These are phyloP conservation scores for Torymus texanus DNA, from an alignment of 2,888 invertebrate genomes.

Conservation along the genomic window DNA sequence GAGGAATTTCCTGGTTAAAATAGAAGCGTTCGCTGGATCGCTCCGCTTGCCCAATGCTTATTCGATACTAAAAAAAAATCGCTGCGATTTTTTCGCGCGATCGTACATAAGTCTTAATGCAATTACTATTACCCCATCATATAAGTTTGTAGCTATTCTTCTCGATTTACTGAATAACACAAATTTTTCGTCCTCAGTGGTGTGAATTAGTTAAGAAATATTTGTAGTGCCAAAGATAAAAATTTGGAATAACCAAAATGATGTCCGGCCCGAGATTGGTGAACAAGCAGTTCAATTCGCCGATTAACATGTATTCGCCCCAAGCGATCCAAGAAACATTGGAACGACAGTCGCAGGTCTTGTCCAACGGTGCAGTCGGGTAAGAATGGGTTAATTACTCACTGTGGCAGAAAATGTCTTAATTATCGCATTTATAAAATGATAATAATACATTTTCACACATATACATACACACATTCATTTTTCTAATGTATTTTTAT, in stretches of 20 bases:
- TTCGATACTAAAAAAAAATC: conserved; percentile 39
- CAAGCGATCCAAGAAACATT: conserved; percentile 88
- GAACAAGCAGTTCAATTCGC: conserved; percentile 93
- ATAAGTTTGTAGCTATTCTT: neutral
- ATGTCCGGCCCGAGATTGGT: conserved; percentile 83
- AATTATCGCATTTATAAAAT: too few relatives aligned
- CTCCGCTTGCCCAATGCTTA: conserved; percentile 35
- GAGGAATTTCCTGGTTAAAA: conserved; percentile 73
- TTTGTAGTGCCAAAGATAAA: conserved; percentile 60
- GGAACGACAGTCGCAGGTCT: conserved; percentile 85
- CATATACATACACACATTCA: neutral
- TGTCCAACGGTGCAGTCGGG: conserved; percentile 88
- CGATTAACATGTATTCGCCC: conserved; percentile 89
- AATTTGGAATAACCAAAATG: conserved; percentile 78
- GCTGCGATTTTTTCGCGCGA: too few relatives aligned
- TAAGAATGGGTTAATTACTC: conserved; percentile 75
- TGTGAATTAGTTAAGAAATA: neutral
- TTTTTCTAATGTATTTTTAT: neutral
- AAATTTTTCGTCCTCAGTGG: neutral
- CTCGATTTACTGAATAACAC: neutral
- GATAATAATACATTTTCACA: too few relatives aligned
- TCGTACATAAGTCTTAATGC: too few relatives aligned
- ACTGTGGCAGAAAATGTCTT: neutral
- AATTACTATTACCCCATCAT: too few relatives aligned
- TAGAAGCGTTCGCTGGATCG: conserved; percentile 48